Conservation (phyloP, 2,113 vertebrate species). For the human (Homo sapiens) region GRCh38 chr1:146254001-146254500, state of each 20-base stretch:
- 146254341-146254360: constrained; percentile 21
- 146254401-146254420: not conserved
- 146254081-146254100: not conserved
- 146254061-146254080: constrained; percentile 39
- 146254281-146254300: not conserved
- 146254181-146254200: constrained; percentile 2
- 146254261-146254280: not conserved
- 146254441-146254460: not conserved
- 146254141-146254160: not conserved
- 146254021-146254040: not conserved
- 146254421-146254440: not conserved
- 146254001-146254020: not conserved
- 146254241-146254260: constrained; percentile 2
- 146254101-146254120: not conserved
- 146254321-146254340: not conserved
- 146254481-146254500: constrained; percentile 17
- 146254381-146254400: not conserved
- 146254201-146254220: not conserved
- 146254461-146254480: not conserved
- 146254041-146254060: not conserved
- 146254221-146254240: not conserved
- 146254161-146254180: not conserved
- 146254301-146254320: not conserved
- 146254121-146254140: not conserved
- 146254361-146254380: not conserved